Percentiles rank a stretch among this genome's conserved stretches.
Evolutionary conservation across 1,140 invertebrate genomes (phyloP).

Genomic region (Tetraneura akinire): DNA sequence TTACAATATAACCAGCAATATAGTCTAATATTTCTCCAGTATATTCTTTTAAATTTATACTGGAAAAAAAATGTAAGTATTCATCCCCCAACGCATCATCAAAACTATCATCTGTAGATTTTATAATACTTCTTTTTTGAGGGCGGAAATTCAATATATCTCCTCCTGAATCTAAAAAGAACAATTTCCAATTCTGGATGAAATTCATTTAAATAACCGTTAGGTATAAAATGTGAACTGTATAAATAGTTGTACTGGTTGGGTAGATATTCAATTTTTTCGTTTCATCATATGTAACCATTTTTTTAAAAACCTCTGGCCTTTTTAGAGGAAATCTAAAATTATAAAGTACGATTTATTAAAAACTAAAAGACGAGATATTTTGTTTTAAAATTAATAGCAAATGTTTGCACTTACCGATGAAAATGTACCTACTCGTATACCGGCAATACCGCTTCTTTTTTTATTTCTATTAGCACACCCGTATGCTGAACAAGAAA

Average conservation of each 20-base stretch:
- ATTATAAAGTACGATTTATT: not conserved
- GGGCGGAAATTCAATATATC: not conserved
- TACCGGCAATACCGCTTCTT: too few relatives aligned
- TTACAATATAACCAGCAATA: not conserved
- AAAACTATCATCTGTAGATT: not conserved
- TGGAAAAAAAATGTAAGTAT: not conserved
- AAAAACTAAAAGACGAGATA: not conserved
- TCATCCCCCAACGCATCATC: not conserved
- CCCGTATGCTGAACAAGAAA: not conserved
- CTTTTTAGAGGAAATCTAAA: constrained; percentile 10
- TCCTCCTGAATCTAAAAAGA: not conserved
- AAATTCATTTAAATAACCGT: constrained; percentile 10
- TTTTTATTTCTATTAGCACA: not conserved
- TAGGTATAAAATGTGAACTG: constrained; percentile 1
- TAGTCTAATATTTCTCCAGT: not conserved
- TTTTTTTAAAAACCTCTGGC: constrained; percentile 8
- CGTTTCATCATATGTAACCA: constrained; percentile 2
- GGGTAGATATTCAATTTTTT: not conserved
- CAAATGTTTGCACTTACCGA: constrained; percentile 11
- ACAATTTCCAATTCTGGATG: not conserved
- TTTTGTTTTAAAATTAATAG: not conserved
- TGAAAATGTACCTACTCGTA: constrained; percentile 13
- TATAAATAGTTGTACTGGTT: constrained; percentile 1
- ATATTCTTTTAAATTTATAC: not conserved
- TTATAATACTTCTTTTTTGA: constrained; percentile 11